Conservation (phyloP, 2,888 invertebrate genomes). For the Azorinus chamasolen region DNA sequence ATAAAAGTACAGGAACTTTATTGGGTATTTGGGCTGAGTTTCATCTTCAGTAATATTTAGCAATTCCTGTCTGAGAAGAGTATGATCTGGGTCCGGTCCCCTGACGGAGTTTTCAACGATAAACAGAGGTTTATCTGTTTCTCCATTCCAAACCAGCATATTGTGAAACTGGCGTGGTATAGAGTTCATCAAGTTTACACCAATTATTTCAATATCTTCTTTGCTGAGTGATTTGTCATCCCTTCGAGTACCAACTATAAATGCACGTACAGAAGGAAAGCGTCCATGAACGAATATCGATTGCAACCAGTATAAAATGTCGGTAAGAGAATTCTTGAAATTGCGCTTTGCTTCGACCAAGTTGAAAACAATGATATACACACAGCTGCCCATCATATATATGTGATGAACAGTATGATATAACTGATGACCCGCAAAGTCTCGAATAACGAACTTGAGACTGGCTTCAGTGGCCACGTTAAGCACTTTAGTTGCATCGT, state of each 20-base stretch:
- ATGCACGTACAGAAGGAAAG: constrained; percentile 54
- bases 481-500: constrained; percentile 46
- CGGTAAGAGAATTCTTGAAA: constrained; percentile 40
- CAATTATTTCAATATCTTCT: constrained; percentile 27
- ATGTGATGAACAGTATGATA: constrained; percentile 70
- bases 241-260: constrained; percentile 67
- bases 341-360: constrained; percentile 62
- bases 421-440: constrained; percentile 69
- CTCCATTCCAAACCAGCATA: constrained; percentile 67
- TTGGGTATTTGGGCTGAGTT: constrained; percentile 55
- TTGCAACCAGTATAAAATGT: constrained; percentile 64
- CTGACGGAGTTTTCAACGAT: constrained; percentile 65
- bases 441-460: constrained; percentile 63
- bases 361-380: constrained; percentile 67
- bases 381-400: constrained; percentile 68
- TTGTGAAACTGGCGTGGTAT: constrained; percentile 64
- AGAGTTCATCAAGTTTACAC: constrained; percentile 38
- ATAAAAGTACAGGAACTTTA: constrained; percentile 65
- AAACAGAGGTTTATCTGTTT: constrained; percentile 58
- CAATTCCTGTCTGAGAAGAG: constrained; percentile 34
- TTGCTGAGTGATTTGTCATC: constrained; percentile 45
- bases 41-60: constrained; percentile 32
- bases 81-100: constrained; percentile 61
- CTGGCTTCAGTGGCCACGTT: constrained; percentile 42
- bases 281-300: constrained; percentile 64